A percentile compares a stretch with the other conserved stretches of the same genome.
These are phyloP conservation scores for Gambelia wislizenii DNA, from an alignment of 2,797 vertebrate genomes.

Conservation along the genomic window DNA sequence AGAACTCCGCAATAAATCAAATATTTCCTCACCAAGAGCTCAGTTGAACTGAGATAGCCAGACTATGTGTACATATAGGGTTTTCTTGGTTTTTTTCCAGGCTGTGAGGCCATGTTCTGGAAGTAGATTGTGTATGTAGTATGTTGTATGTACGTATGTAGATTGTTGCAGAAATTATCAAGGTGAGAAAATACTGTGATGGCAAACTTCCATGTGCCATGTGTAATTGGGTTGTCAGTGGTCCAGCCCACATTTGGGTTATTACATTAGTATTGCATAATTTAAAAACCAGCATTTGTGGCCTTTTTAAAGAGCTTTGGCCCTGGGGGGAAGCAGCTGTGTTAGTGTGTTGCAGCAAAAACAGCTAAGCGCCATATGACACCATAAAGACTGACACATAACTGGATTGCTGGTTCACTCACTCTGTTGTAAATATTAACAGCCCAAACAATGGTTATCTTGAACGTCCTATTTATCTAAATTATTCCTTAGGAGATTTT, in stretches of 20 bases:
- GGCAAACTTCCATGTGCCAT: conserved; percentile 48
- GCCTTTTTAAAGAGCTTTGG: neutral
- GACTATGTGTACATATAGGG: conserved; percentile 46
- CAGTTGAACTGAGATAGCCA: conserved; percentile 66
- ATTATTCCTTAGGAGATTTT: neutral
- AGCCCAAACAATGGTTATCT: neutral
- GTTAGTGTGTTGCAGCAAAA: neutral
- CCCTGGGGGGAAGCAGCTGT: neutral
- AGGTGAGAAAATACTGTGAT: conserved; percentile 63
- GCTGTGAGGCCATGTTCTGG: too few species aligned
- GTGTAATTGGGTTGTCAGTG: conserved; percentile 1
- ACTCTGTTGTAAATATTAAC: neutral
- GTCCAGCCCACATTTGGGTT: neutral
- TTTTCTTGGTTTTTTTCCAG: too few species aligned
- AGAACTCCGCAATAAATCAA: conserved; percentile 75
- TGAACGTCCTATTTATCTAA: neutral
- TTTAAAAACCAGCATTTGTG: neutral
- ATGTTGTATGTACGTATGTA: conserved; percentile 55
- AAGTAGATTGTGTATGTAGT: too few species aligned
- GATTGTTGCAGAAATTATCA: conserved; percentile 68
- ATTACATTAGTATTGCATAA: conserved; percentile 8
- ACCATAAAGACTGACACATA: neutral
- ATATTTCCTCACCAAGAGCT: conserved; percentile 73
- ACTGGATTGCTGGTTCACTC: neutral
- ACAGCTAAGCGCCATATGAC: neutral